Base-by-base conservation (phyloP, 2,888 invertebrate genomes). In the Stramonita haemastoma region DNA sequence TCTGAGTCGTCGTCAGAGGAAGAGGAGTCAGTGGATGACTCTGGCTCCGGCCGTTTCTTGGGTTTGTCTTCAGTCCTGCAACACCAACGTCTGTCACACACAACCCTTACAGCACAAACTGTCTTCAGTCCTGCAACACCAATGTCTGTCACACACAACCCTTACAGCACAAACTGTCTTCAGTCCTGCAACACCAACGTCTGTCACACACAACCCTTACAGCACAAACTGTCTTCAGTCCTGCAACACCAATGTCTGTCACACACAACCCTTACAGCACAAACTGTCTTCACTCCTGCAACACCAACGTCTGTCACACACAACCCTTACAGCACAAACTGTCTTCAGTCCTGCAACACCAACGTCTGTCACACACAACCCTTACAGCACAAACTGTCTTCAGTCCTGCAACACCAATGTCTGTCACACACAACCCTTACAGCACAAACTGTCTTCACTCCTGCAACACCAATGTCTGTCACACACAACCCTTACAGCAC, bases 11-110 rank as follows among this genome's bases (percentile, higher is more conserved):
- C n/a, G n/a, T n/a, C n/a, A n/a, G n/a, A n/a, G n/a, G n/a, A n/a
- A n/a, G 81, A 81, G 4, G 57, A 57, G 70, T 46, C 46, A 8
- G 56, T 77, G 34, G 89, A 89, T 26, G 89, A 89, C 19, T 89
- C 89, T n/a, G 36, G 57, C 0, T 36, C 56, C 2, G 34, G 34
- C 1, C 73, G 84, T 66, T 89, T 89, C 57, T 89, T 84, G 1
- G 56, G 13, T 73, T 89, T 89, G 32, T 85, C 88, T 6, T 88
- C 85, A 19, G 56, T 36, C 36, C 84, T 84, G 70, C 22, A 13
- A 89, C 73, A 85, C 8, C 57, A 36, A 57, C n/a, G 57, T 13
- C 8, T 29, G 29, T 15, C 57, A 85, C 22, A 79, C 79, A 79
- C 22, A 13, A 34, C 32, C 79, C 1, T 22, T 34, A 26, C 34